Percentiles rank a stretch among this genome's conserved stretches.
Conservation (phyloP, 2,888 invertebrate species). For the Abrostola triplasia region DNA sequence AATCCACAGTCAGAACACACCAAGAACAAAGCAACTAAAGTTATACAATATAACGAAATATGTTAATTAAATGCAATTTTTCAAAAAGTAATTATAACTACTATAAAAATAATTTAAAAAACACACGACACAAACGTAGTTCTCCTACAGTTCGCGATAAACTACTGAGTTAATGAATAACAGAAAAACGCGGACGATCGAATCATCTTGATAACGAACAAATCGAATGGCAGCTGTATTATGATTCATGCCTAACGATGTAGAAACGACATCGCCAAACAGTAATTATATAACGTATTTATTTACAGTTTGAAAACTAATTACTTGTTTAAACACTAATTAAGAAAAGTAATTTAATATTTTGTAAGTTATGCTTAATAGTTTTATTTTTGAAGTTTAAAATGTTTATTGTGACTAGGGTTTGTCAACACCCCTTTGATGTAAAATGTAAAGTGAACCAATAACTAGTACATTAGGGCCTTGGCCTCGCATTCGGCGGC, state of each 20-base stretch:
- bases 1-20: too few relatives aligned
- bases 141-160: constrained; percentile 24
- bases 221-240: constrained; percentile 42
- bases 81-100: neutral
- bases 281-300: neutral
- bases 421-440: neutral
- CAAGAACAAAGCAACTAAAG: too few relatives aligned
- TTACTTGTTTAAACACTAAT: neutral
- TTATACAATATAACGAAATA: too few relatives aligned
- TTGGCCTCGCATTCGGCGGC: constrained; percentile 28
- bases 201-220: constrained; percentile 42
- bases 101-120: neutral
- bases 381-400: neutral
- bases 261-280: constrained; percentile 18
- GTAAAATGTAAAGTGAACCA: constrained; percentile 23
- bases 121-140: constrained; percentile 2
- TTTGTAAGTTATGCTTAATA: neutral
- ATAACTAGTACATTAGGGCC: constrained; percentile 33
- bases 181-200: constrained; percentile 35
- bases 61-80: too few relatives aligned
- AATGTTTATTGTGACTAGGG: neutral
- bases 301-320: neutral
- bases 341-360: neutral
- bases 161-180: constrained; percentile 42
- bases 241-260: constrained; percentile 20